Evolutionary conservation across 2,888 invertebrate species (phyloP).

Genomic region (Tyria jacobaeae): DNA sequence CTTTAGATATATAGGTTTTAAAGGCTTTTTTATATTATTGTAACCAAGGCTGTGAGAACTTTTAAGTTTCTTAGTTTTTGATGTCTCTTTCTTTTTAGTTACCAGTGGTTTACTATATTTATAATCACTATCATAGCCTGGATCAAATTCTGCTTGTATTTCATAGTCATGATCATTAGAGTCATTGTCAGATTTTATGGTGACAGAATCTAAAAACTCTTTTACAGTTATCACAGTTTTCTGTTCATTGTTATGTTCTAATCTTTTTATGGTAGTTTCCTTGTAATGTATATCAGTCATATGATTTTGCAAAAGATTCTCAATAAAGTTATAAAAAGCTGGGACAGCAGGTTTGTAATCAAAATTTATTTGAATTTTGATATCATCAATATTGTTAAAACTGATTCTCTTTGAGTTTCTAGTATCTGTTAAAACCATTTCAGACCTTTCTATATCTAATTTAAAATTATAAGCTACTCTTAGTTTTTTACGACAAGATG

Average conservation of each 20-base stretch:
- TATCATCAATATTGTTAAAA: conserved; percentile 63
- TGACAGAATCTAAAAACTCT: conserved; percentile 62
- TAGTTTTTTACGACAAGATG: conserved; percentile 69
- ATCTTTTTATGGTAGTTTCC: conserved; percentile 56
- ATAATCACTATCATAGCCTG: conserved; percentile 32
- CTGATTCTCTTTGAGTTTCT: conserved; percentile 53
- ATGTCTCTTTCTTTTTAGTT: conserved; percentile 21
- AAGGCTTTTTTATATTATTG: conserved; percentile 31
- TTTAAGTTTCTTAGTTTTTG: conserved; percentile 4
- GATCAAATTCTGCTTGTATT: conserved; percentile 35
- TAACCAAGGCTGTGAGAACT: conserved; percentile 40
- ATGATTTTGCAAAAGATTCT: conserved; percentile 41
- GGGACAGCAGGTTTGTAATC: conserved; percentile 38
- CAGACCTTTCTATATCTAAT: conserved; percentile 63
- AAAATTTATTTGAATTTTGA: conserved; percentile 57
- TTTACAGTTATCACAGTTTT: conserved; percentile 51
- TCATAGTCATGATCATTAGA: conserved; percentile 52
- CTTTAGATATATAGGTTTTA: conserved; percentile 62
- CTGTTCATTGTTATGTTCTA: conserved; percentile 33
- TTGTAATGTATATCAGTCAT: conserved; percentile 45
- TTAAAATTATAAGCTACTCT: conserved; percentile 65
- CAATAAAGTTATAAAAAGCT: conserved; percentile 30
- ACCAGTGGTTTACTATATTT: conserved; percentile 3
- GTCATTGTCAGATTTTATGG: conserved; percentile 54
- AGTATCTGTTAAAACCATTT: conserved; percentile 53